These are phyloP conservation scores for Tetanocera ferruginea DNA, from an alignment of 2,888 invertebrate genomes.

Conservation along the genomic window DNA sequence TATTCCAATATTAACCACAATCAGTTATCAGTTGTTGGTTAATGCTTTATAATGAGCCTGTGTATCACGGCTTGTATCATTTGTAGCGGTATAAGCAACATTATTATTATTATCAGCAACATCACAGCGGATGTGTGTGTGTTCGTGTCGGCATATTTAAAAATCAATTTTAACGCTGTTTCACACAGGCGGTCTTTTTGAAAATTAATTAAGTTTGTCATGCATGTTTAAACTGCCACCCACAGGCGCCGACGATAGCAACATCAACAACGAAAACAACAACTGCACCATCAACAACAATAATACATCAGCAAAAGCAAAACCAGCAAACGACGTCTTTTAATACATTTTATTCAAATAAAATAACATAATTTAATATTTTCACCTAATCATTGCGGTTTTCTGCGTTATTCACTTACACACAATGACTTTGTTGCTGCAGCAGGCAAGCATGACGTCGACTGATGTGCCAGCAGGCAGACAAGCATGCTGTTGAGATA, in stretches of 20 bases:
- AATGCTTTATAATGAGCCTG: background rate
- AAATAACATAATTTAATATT: constrained; percentile 2
- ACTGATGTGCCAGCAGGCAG: background rate
- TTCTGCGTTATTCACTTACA: background rate
- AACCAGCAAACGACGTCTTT: background rate
- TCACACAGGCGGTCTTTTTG: background rate
- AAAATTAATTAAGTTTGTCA: constrained; percentile 24
- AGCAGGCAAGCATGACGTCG: background rate
- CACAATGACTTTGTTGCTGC: background rate
- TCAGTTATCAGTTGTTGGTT: background rate
- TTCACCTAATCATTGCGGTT: constrained; percentile 35
- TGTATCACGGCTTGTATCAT: background rate
- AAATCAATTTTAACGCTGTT: constrained; percentile 15
- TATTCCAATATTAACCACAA: background rate
- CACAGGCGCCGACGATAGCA: background rate
- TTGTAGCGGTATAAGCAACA: background rate
- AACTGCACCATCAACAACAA: background rate
- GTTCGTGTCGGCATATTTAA: background rate
- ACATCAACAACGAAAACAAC: background rate
- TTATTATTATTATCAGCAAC: background rate
- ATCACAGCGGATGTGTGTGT: background rate
- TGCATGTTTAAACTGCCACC: constrained; percentile 1
- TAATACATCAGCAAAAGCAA: background rate
- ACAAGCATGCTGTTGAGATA: background rate
- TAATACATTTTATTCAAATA: constrained; percentile 2